Evolutionary conservation across 2,888 invertebrate species (phyloP).

Genomic region (Acanthosepion pharaonis): DNA sequence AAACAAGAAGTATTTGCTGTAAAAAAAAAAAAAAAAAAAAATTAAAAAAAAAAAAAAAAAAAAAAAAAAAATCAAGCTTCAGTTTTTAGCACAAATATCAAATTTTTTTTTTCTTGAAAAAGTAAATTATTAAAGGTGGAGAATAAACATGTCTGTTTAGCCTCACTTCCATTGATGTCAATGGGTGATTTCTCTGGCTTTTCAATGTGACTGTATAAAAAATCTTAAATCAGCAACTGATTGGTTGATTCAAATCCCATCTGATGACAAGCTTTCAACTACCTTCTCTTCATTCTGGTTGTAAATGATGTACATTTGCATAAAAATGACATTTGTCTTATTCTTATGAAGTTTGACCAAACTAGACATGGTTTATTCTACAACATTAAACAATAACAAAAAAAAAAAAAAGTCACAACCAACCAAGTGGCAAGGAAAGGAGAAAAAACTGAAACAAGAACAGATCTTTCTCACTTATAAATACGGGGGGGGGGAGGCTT

Average conservation of each 20-base stretch:
- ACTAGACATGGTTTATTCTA: background rate
- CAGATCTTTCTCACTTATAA: background rate
- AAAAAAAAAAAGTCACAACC: background rate
- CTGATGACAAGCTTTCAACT: too few relatives aligned
- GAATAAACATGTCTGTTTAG: background rate
- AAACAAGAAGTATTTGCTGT: background rate
- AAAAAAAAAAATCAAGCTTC: background rate
- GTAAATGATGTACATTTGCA: too few relatives aligned
- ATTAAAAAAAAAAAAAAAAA: background rate
- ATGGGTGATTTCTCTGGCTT: background rate
- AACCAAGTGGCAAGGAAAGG: background rate
- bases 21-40: background rate
- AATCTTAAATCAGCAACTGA: too few relatives aligned
- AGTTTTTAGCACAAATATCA: background rate
- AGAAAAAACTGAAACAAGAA: too few relatives aligned
- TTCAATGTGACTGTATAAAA: too few relatives aligned
- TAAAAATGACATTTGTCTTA: too few relatives aligned
- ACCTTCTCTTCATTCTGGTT: too few relatives aligned
- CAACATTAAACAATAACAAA: background rate
- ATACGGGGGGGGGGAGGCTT: background rate
- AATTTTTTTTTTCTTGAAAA: background rate
- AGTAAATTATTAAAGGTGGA: background rate
- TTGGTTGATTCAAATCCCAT: too few relatives aligned
- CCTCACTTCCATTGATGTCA: background rate
- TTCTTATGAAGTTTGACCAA: background rate